Percentiles rank a stretch among this genome's conserved stretches.
phyloP scores from a whole-genome alignment of 2,888 invertebrate species.

The Latrodectus elegans region DNA sequence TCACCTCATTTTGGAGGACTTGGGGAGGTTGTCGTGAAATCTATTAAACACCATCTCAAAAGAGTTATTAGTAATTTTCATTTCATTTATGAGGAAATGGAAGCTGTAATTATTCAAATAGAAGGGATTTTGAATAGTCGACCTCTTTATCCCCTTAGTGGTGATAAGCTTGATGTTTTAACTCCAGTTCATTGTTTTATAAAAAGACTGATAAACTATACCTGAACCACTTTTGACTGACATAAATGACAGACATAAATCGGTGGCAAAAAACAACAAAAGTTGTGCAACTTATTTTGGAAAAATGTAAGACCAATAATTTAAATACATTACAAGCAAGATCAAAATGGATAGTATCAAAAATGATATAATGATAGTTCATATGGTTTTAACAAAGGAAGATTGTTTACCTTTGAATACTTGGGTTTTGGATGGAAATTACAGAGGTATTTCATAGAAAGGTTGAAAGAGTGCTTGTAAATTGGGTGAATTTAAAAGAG shows the following conservation, averaged over 20 bases:
- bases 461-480: not conserved
- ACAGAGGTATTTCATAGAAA: too few species aligned
- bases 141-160: not conserved
- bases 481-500: conserved; percentile 1
- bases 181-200: conserved; percentile 3
- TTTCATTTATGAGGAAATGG: not conserved
- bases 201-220: not conserved
- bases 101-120: not conserved
- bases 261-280: not conserved
- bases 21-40: not conserved
- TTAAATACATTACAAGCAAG: not conserved
- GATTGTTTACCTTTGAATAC: too few species aligned
- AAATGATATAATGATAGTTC: too few species aligned
- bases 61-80: not conserved
- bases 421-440: too few species aligned
- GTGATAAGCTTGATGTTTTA: conserved; percentile 1
- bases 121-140: not conserved
- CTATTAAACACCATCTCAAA: not conserved
- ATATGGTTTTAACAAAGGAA: too few species aligned
- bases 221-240: not conserved
- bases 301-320: not conserved
- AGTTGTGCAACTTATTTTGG: conserved; percentile 8
- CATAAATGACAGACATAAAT: not conserved
- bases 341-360: too few species aligned
- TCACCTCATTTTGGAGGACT: not conserved